phyloP scores from a whole-genome alignment of 2,113 vertebrate species.

The Scomber colias region DNA sequence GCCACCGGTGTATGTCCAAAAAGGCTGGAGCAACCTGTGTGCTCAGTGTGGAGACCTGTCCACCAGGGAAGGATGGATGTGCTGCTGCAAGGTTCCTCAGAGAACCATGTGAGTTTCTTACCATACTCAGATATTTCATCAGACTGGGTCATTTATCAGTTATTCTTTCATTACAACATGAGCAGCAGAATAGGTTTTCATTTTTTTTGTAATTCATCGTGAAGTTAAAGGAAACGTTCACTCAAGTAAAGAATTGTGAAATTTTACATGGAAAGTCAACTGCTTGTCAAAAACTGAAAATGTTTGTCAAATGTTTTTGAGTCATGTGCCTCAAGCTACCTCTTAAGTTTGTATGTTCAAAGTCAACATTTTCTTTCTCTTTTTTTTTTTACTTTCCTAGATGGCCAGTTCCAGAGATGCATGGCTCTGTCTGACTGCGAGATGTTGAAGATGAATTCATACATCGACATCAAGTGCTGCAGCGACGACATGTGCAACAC shows the following conservation, averaged over 20 bases:
- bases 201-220: not conserved
- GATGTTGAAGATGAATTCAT: conserved; percentile 74
- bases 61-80: conserved; percentile 73
- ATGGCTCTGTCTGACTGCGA: conserved; percentile 75
- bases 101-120: conserved; percentile 71
- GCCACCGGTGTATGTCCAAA: conserved; percentile 71
- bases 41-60: conserved; percentile 63
- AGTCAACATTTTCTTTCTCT: not conserved
- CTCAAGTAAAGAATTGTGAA: not conserved
- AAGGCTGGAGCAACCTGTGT: conserved; percentile 68
- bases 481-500: conserved; percentile 78
- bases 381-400: conserved; percentile 46
- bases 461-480: conserved; percentile 78
- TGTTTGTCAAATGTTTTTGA: not conserved
- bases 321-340: not conserved
- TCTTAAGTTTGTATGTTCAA: not conserved
- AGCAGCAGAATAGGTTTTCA: no score
- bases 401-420: conserved; percentile 81
- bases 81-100: conserved; percentile 70
- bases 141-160: not conserved
- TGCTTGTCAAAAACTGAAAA: not conserved
- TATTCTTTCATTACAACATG: not conserved
- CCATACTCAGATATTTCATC: not conserved
- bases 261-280: not conserved
- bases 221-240: not conserved